Evolutionary conservation across 2,113 vertebrate species (phyloP).

Genomic region (Cochlearius cochlearius): DNA sequence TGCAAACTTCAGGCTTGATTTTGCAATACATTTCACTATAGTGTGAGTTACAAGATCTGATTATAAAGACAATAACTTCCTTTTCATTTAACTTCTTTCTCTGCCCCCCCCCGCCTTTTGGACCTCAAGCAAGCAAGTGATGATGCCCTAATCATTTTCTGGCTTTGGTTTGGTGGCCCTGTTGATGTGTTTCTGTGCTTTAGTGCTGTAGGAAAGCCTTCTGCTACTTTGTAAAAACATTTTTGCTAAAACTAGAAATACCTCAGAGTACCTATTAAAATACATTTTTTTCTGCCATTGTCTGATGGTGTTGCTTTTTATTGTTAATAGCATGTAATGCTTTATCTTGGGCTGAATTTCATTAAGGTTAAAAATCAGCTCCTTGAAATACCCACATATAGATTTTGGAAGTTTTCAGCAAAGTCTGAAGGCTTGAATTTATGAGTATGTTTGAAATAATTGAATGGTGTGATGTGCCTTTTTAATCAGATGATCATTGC

Average conservation of each 20-base stretch:
- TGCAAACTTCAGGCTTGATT: neutral
- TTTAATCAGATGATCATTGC: constrained; percentile 45
- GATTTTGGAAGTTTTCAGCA: neutral
- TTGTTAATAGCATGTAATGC: neutral
- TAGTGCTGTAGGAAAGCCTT: neutral
- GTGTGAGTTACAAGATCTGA: neutral
- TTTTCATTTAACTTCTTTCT: neutral
- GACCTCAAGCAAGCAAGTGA: neutral
- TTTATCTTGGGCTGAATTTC: neutral
- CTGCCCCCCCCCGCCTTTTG: neutral
- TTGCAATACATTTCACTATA: neutral
- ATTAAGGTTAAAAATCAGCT: neutral
- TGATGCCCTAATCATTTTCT: neutral
- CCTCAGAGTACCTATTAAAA: neutral
- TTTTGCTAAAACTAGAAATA: neutral
- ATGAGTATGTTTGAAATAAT: neutral
- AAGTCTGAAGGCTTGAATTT: neutral
- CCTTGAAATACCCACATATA: neutral
- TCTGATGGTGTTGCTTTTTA: neutral
- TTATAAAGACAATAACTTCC: neutral
- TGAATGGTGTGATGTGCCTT: neutral
- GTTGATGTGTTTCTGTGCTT: neutral
- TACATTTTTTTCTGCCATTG: neutral
- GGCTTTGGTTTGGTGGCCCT: neutral
- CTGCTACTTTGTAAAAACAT: neutral